A percentile compares a stretch with the other conserved stretches of the same genome.
These are phyloP conservation scores for western clawed frog (Xenopus tropicalis) DNA, from an alignment of 2,113 vertebrate genomes.

Conservation along the genomic window DNA sequence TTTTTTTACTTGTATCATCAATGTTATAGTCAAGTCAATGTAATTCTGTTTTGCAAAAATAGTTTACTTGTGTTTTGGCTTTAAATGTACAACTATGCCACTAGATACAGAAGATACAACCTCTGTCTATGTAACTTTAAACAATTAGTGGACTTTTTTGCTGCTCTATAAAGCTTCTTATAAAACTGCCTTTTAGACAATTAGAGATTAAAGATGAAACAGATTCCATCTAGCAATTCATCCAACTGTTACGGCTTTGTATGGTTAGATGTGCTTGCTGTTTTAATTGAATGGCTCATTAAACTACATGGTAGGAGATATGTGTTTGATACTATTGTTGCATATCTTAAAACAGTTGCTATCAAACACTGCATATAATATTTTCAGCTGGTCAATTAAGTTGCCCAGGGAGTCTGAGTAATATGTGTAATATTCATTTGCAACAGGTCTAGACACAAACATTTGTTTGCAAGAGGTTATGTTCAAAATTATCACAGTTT, in stretches of 20 bases:
- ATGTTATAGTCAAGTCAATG: no score
- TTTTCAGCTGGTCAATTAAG: conserved; percentile 28
- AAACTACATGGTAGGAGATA: conserved; percentile 35
- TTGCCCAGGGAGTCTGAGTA: conserved; percentile 33
- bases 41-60: no score
- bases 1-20: no score
- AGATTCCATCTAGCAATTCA: conserved; percentile 20
- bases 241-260: conserved; percentile 16
- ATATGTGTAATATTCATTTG: conserved; percentile 46
- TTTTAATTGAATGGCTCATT: conserved; percentile 33
- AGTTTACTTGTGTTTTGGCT: no score
- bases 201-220: conserved; percentile 28
- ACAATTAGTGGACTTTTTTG: no score
- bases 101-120: no score
- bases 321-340: conserved; percentile 23
- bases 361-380: conserved; percentile 42
- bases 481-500: conserved; percentile 46
- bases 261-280: conserved; percentile 30
- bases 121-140: no score
- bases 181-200: neutral
- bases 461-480: conserved; percentile 45
- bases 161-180: no score
- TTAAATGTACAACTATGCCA: no score
- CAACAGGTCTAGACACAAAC: conserved; percentile 43
- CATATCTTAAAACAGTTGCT: conserved; percentile 11